Conservation (phyloP, 2,797 vertebrate species). For the Manis pentadactyla region DNA sequence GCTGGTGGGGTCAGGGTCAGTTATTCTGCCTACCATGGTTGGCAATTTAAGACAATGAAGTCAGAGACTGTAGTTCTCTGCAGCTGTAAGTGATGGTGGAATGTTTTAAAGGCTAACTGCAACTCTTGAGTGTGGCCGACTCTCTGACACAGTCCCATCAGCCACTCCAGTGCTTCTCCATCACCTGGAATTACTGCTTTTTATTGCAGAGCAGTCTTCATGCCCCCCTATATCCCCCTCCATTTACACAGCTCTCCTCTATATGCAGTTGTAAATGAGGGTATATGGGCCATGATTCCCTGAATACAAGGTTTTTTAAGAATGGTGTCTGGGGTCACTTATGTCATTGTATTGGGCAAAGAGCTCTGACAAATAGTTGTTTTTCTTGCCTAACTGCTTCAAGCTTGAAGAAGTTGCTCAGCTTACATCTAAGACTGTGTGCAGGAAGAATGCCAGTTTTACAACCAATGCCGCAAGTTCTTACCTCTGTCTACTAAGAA, state of each 20-base stretch:
- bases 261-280: neutral
- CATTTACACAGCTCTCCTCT: neutral
- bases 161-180: neutral
- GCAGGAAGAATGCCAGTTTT: neutral
- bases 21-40: neutral
- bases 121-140: neutral
- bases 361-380: neutral
- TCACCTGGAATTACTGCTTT: neutral
- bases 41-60: neutral
- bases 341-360: neutral
- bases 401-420: conserved; percentile 25
- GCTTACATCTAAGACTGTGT: neutral
- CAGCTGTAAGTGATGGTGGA: neutral
- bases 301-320: conserved; percentile 40
- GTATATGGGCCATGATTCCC: neutral
- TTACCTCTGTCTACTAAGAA: conserved; percentile 4
- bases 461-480: neutral
- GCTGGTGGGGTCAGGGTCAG: neutral
- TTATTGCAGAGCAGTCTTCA: neutral
- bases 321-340: neutral
- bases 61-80: neutral
- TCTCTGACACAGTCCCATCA: neutral
- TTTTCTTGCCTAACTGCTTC: conserved; percentile 30
- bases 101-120: neutral
- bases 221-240: neutral